phyloP scores from a whole-genome alignment of 2,888 invertebrate genomes.

The Protophormia terraenovae region DNA sequence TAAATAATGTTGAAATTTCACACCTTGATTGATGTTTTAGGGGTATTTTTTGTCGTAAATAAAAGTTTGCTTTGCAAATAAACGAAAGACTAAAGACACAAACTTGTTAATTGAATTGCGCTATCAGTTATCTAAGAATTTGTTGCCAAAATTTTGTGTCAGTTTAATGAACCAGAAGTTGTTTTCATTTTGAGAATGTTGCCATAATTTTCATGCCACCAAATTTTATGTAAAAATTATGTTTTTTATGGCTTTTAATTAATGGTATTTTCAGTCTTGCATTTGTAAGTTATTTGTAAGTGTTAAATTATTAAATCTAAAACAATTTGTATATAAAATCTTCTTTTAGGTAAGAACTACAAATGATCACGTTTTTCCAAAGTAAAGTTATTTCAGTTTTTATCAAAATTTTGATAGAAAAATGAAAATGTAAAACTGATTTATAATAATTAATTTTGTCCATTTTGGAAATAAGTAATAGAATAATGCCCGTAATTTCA shows the following conservation, averaged over 20 bases:
- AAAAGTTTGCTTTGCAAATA: not conserved
- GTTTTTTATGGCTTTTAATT: not conserved
- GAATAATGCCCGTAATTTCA: no score
- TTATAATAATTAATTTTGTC: no score
- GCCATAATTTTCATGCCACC: not conserved
- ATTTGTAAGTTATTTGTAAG: no score
- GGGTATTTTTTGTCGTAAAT: not conserved
- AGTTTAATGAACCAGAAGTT: not conserved
- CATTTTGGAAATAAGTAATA: no score
- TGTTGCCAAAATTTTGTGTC: slow-evolving; percentile 8
- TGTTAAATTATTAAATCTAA: no score
- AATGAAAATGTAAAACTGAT: no score
- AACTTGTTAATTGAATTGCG: slow-evolving; percentile 1
- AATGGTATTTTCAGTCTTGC: no score
- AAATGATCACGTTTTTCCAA: no score
- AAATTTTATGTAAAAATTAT: not conserved
- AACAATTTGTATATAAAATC: no score
- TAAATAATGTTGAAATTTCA: not conserved
- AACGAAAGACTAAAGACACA: slow-evolving; percentile 32
- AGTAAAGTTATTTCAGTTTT: no score
- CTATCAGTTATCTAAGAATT: not conserved
- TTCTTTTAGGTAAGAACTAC: no score
- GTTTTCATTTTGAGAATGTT: slow-evolving; percentile 18
- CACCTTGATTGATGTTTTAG: not conserved
- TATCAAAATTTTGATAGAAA: no score